Evolutionary conservation across 2,888 invertebrate species (phyloP).

Genomic region (Molanna angustata): DNA sequence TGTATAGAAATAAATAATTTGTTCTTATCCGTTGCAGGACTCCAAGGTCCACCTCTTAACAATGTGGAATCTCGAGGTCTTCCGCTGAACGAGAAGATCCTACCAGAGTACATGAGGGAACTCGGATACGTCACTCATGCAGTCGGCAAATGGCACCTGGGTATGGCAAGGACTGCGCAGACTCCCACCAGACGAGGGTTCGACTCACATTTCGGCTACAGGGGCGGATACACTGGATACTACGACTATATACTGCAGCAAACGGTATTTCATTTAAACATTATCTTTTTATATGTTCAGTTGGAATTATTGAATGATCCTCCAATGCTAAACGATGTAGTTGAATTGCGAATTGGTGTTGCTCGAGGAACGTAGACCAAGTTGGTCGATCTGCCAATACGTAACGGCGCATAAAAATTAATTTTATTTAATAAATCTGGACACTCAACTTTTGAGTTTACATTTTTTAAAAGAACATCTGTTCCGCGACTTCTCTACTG

Average conservation of each 20-base stretch:
- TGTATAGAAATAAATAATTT: too few species aligned
- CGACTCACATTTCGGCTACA: constrained; percentile 80
- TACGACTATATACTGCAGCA: constrained; percentile 60
- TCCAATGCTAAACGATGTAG: too few species aligned
- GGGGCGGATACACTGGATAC: constrained; percentile 80
- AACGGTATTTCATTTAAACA: constrained; percentile 27
- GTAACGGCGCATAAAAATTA: too few species aligned
- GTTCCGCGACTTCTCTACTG: too few species aligned
- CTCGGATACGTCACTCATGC: constrained; percentile 73
- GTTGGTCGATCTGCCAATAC: too few species aligned
- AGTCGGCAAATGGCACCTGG: constrained; percentile 81
- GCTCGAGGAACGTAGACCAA: neutral
- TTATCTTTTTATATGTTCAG: neutral
- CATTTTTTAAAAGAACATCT: too few species aligned
- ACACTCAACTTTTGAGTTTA: too few species aligned
- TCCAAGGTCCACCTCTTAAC: constrained; percentile 27
- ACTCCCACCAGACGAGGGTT: constrained; percentile 75
- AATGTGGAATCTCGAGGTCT: constrained; percentile 47
- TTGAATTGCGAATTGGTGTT: too few species aligned
- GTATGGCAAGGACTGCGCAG: constrained; percentile 51
- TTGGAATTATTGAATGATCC: too few species aligned
- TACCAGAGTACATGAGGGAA: constrained; percentile 62
- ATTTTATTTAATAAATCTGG: too few species aligned
- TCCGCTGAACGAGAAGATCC: constrained; percentile 49
- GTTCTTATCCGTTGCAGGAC: too few species aligned